Percentiles rank a stretch among this genome's conserved stretches.
Conservation (phyloP, 2,113 vertebrate species). For the Pseudolaguvia tuberculata region DNA sequence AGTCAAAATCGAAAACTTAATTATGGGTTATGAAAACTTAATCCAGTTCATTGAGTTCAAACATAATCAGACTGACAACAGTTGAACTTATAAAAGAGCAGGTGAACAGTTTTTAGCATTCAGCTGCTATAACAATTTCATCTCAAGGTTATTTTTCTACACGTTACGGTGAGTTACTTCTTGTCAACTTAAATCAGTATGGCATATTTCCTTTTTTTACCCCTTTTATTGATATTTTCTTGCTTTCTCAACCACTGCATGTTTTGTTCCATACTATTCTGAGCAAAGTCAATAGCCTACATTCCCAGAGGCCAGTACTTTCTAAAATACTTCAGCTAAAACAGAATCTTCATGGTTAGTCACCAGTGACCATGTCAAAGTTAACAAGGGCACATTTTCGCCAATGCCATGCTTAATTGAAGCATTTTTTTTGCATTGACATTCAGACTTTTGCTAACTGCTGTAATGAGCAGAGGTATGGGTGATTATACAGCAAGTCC, state of each 20-base stretch:
- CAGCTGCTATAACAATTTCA: neutral
- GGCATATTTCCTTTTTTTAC: too few relatives aligned
- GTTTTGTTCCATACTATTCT: neutral
- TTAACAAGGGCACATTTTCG: too few relatives aligned
- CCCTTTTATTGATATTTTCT: too few relatives aligned
- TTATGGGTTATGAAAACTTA: neutral
- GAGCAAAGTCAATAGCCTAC: neutral
- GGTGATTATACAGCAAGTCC: neutral
- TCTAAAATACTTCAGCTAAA: neutral
- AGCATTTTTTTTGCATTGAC: neutral
- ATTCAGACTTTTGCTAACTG: neutral
- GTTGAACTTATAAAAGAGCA: neutral
- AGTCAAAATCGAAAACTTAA: too few relatives aligned
- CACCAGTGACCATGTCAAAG: too few relatives aligned
- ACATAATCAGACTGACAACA: neutral
- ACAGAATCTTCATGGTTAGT: neutral
- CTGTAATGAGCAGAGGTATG: neutral
- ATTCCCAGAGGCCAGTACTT: neutral
- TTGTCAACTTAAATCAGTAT: too few relatives aligned
- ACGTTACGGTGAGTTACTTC: too few relatives aligned
- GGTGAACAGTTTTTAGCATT: neutral
- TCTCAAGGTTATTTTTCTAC: neutral
- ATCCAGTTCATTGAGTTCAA: neutral
- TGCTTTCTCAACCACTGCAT: neutral
- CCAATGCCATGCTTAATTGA: neutral